Evolutionary conservation across 2,888 invertebrate genomes (phyloP).

Genomic region (Bhutanitis thaidina): DNA sequence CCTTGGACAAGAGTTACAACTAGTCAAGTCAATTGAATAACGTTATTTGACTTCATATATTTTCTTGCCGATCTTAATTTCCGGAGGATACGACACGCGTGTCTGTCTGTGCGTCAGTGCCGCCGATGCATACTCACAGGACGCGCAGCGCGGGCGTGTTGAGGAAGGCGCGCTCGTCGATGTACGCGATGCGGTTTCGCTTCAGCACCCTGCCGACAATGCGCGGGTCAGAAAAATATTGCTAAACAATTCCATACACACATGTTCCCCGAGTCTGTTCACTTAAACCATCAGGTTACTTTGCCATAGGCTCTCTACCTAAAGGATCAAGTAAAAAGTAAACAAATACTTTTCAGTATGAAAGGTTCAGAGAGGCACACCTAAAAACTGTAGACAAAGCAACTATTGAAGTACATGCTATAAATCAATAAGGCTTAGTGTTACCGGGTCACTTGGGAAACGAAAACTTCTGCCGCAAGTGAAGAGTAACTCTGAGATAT

Average conservation of each 20-base stretch:
- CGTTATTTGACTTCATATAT: too few relatives aligned
- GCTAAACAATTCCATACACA: too few relatives aligned
- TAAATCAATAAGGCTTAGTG: neutral
- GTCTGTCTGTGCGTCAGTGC: too few relatives aligned
- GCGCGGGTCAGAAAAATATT: too few relatives aligned
- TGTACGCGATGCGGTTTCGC: constrained; percentile 89
- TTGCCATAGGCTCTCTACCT: too few relatives aligned
- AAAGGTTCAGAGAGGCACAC: neutral
- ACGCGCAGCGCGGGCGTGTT: constrained; percentile 89
- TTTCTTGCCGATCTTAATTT: too few relatives aligned
- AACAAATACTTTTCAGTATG: neutral
- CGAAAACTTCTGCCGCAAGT: neutral
- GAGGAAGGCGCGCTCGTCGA: constrained; percentile 88
- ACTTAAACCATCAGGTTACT: too few relatives aligned
- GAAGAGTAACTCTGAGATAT: neutral
- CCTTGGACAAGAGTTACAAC: too few relatives aligned
- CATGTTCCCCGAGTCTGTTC: too few relatives aligned
- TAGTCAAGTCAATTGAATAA: too few relatives aligned
- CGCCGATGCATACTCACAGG: constrained; percentile 85
- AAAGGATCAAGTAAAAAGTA: neutral
- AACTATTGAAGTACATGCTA: neutral
- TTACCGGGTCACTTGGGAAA: neutral
- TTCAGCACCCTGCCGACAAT: constrained; percentile 86
- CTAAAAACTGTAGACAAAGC: neutral
- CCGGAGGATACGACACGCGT: too few relatives aligned